A percentile compares a stretch with the other conserved stretches of the same genome.
Evolutionary conservation across 1,140 invertebrate genomes (phyloP).

Genomic region (Sitobion miscanthi): DNA sequence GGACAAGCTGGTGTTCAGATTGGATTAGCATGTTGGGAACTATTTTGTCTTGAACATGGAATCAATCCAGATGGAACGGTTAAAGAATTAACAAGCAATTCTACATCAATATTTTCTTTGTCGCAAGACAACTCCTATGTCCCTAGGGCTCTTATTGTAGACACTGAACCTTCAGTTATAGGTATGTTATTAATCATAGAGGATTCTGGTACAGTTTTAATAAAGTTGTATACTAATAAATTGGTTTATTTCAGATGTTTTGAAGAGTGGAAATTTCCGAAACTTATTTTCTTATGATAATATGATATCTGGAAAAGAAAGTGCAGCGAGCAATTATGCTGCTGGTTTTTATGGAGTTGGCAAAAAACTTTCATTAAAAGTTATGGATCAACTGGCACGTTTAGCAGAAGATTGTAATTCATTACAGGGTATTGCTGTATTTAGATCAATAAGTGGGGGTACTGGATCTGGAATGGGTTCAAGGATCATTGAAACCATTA

Average conservation of each 20-base stretch:
- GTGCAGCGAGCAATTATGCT: slow-evolving; percentile 87
- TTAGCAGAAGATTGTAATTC: slow-evolving; percentile 65
- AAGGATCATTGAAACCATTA: slow-evolving; percentile 78
- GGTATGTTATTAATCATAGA: slow-evolving; percentile 61
- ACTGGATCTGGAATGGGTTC: slow-evolving; percentile 84
- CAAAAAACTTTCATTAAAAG: slow-evolving; percentile 66
- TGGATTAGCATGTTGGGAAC: slow-evolving; percentile 73
- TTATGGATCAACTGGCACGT: slow-evolving; percentile 61
- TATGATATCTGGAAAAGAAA: slow-evolving; percentile 83
- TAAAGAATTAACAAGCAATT: slow-evolving; percentile 62
- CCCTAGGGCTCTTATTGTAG: slow-evolving; percentile 79
- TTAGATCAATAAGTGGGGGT: slow-evolving; percentile 79
- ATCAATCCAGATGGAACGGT: slow-evolving; percentile 72
- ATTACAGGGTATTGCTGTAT: slow-evolving; percentile 61
- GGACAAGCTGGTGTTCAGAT: slow-evolving; percentile 80
- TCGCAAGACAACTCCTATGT: slow-evolving; percentile 76
- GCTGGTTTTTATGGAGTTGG: slow-evolving; percentile 72
- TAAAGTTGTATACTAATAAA: neutral
- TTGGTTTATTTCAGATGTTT: slow-evolving; percentile 68
- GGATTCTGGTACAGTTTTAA: neutral
- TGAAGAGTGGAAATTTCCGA: slow-evolving; percentile 75
- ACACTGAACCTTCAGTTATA: slow-evolving; percentile 78
- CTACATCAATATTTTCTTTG: slow-evolving; percentile 73
- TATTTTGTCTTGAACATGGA: slow-evolving; percentile 77
- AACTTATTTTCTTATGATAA: slow-evolving; percentile 79